Evolutionary conservation across 2,113 vertebrate genomes (phyloP).

Genomic region (Gallinago media): DNA sequence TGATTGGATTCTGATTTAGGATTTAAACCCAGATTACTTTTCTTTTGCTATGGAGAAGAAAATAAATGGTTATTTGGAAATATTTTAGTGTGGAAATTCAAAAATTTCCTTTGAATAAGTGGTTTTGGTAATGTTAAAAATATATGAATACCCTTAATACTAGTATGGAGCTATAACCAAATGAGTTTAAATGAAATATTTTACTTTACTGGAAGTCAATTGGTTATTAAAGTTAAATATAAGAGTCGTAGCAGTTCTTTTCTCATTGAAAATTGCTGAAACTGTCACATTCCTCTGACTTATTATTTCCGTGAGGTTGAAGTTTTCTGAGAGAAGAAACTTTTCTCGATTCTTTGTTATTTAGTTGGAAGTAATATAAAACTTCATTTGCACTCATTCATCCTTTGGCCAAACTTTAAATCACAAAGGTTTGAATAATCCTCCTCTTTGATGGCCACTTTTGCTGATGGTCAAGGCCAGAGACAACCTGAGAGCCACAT

Average conservation of each 20-base stretch:
- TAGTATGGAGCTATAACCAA: background rate
- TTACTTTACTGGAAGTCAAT: background rate
- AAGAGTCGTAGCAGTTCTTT: background rate
- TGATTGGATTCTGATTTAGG: background rate
- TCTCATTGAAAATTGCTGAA: background rate
- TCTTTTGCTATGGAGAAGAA: background rate
- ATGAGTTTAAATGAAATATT: background rate
- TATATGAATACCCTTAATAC: background rate
- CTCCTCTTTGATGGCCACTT: background rate
- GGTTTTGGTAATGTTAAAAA: background rate
- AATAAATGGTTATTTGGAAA: background rate
- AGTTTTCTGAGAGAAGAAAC: background rate
- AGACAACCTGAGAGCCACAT: background rate
- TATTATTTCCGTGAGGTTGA: background rate
- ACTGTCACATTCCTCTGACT: background rate
- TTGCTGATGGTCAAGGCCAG: background rate
- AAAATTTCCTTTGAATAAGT: background rate
- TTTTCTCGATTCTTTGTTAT: background rate
- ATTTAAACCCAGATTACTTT: background rate
- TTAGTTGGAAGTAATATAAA: background rate
- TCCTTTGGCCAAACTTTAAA: background rate
- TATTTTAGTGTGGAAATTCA: background rate
- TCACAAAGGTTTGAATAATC: background rate
- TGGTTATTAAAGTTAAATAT: background rate
- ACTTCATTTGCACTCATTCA: background rate